Percentiles rank a stretch among this genome's conserved stretches.
Conservation (phyloP, 2,888 invertebrate species). For the Seira musarum region DNA sequence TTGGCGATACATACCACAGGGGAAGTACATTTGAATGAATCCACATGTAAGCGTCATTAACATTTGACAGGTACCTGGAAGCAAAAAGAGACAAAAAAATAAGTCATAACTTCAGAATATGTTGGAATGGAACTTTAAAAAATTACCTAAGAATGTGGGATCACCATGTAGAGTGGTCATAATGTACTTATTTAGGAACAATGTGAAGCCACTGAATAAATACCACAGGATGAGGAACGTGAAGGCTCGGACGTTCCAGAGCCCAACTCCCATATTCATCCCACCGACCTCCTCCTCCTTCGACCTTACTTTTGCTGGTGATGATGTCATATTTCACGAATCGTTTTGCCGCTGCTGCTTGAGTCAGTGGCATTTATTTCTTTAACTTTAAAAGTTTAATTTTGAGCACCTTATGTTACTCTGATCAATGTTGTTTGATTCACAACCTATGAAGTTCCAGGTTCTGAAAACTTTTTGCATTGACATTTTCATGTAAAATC, state of each 20-base stretch:
- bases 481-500: no score
- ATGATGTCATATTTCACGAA: not conserved
- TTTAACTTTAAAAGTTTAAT: no score
- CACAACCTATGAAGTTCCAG: no score
- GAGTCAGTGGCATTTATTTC: not conserved
- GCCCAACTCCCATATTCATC: conserved; percentile 72
- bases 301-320: not conserved
- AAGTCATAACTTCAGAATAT: no score
- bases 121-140: no score
- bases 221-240: conserved; percentile 81
- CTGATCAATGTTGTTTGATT: no score
- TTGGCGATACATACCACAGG: conserved; percentile 82
- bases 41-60: conserved; percentile 82
- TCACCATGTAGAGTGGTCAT: conserved; percentile 81
- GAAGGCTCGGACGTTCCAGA: conserved; percentile 77
- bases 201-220: conserved; percentile 83
- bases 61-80: conserved; percentile 83
- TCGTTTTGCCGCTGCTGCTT: not conserved
- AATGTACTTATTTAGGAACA: conserved; percentile 84
- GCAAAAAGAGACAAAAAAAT: not conserved
- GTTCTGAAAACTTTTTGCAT: no score
- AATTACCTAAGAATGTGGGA: conserved; percentile 80
- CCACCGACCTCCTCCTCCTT: conserved; percentile 18
- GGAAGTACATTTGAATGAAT: conserved; percentile 82
- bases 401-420: no score